Percentiles rank a stretch among this genome's conserved stretches.
These are phyloP conservation scores for Ryuthela nishihirai DNA, from an alignment of 2,888 invertebrate genomes.

Conservation along the genomic window DNA sequence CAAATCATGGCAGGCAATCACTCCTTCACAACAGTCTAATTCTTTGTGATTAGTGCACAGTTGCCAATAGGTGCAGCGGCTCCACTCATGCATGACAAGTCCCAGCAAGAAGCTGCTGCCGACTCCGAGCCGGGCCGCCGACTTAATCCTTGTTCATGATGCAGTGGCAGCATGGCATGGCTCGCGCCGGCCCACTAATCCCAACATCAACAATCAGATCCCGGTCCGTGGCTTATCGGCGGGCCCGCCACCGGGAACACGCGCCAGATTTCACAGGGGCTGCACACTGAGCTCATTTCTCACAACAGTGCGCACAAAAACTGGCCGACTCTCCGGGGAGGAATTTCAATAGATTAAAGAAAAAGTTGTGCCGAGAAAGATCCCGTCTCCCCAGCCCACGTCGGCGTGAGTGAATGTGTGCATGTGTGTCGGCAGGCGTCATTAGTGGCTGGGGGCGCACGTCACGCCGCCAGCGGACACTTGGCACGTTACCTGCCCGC, in stretches of 20 bases:
- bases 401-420: too few relatives aligned
- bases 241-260: conserved; percentile 19
- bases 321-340: conserved; percentile 9
- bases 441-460: too few relatives aligned
- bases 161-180: conserved; percentile 21
- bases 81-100: conserved; percentile 26
- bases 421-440: too few relatives aligned
- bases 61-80: conserved; percentile 29
- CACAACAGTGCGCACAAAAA: conserved; percentile 34
- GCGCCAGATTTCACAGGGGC: conserved; percentile 36
- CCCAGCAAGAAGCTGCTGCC: too few relatives aligned
- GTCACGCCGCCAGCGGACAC: too few relatives aligned
- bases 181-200: conserved; percentile 9
- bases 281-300: conserved; percentile 40
- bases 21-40: conserved; percentile 40
- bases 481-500: too few relatives aligned
- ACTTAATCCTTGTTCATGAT: conserved; percentile 37
- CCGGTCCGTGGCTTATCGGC: conserved; percentile 36
- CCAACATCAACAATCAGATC: conserved; percentile 41
- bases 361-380: conserved; percentile 19
- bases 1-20: conserved; percentile 39
- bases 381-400: too few relatives aligned
- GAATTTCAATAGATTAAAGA: conserved; percentile 37
- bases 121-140: too few relatives aligned
- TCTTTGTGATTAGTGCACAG: conserved; percentile 39